Evolutionary conservation across 2,113 vertebrate genomes (phyloP).

Genomic region (Gymnogyps californianus): DNA sequence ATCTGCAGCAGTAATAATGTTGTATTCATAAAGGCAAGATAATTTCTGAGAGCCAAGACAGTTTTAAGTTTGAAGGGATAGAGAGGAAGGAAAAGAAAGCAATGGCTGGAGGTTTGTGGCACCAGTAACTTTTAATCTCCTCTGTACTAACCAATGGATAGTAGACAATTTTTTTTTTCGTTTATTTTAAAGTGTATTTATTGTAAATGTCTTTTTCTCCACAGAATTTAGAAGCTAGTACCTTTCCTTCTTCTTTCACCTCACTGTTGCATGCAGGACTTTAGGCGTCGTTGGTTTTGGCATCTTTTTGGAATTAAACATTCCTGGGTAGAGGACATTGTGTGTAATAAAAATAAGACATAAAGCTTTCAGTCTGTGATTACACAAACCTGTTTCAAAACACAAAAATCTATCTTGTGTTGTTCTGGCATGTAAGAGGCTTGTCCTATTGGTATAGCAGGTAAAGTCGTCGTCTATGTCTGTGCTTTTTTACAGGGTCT

Average conservation of each 20-base stretch:
- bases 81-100: background rate
- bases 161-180: background rate
- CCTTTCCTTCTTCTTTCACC: background rate
- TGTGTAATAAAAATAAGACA: background rate
- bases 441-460: background rate
- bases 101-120: background rate
- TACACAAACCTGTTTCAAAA: background rate
- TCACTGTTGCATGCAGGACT: background rate
- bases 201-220: background rate
- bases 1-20: background rate
- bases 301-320: background rate
- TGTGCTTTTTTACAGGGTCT: background rate
- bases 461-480: rapidly evolving
- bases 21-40: background rate
- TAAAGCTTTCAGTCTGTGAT: background rate
- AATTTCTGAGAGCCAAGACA: background rate
- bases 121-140: background rate
- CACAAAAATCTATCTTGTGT: background rate
- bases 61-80: background rate
- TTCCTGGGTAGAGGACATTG: background rate
- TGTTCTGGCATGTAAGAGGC: background rate
- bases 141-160: background rate
- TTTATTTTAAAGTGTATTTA: background rate
- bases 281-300: background rate
- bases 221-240: background rate